Evolutionary conservation across 2,113 vertebrate species (phyloP), one percentile per base, ranked within the genome.

Genomic region (Atractosteus spatula): DNA sequence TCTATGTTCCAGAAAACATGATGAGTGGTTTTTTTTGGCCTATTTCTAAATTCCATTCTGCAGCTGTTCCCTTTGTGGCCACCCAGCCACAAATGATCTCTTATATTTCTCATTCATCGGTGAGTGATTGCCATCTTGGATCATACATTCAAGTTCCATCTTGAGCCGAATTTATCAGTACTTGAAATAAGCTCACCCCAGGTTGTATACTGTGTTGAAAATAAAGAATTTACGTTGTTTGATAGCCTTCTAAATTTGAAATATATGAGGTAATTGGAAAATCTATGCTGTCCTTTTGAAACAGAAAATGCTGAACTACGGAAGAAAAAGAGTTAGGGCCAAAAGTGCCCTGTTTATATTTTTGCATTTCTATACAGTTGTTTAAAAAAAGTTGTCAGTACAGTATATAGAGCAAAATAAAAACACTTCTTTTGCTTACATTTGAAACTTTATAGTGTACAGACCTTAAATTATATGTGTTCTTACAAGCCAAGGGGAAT

Each of bases 141-240:
- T 80, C 74, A 78, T 41, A 82, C 69, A 76, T 69, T 66, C 76
- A 75, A 73, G 77, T 80, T 82, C 73, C 72, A 85, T 82, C 75
- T 71, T 68, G 56, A 55, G 73, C 76, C 76, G 68, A 84, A 82
- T 82, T 78, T 70, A 78, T 84, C 76, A 81, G 73, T 77, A 41
- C 76, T 69, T 57, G 73, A 59, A 76, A 16, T 76, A 77, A 4
- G 14, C 66, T 54, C 17, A 41, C 5, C 66, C 66, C 5, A 4
- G n/a, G 4, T 8, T n/a, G 7, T 17, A 74, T 70, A 69, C 51
- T 73, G 72, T 71, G 41, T 17, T 55, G 12, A 12, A 3, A 16
- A 4, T 12, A 55, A 41, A 68, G 4, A n/a, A 12, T 0, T 51
- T 17, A 17, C 1, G 29, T 10, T 11, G 11, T 11, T 55, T 41